Conservation (phyloP, 2,113 vertebrate genomes). For the Stegastes partitus region DNA sequence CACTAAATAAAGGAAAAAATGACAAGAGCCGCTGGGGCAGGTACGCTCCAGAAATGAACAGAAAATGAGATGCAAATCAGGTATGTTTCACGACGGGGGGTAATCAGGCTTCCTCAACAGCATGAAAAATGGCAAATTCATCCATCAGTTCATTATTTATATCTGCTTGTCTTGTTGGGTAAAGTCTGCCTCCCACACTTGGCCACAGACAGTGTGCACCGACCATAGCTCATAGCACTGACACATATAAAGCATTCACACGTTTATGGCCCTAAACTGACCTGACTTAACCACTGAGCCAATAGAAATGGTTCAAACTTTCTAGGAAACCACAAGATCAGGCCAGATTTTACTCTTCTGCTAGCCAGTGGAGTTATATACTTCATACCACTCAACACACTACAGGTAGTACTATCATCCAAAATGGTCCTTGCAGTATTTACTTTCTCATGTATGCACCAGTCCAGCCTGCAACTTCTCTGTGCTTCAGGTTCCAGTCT, state of each 20-base stretch:
- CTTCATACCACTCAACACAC: too few relatives aligned
- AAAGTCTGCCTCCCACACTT: not conserved
- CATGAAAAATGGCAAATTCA: not conserved
- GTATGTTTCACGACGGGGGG: not conserved
- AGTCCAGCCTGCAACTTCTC: too few relatives aligned
- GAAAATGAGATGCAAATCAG: not conserved
- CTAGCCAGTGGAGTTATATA: too few relatives aligned
- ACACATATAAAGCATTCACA: not conserved
- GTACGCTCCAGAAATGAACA: not conserved
- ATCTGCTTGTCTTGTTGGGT: not conserved
- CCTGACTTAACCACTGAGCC: not conserved
- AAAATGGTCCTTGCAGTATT: too few relatives aligned
- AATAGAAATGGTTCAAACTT: not conserved
- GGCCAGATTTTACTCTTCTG: not conserved
- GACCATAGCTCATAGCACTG: not conserved
- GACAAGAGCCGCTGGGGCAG: not conserved
- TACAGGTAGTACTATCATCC: too few relatives aligned
- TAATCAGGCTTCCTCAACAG: too few relatives aligned
- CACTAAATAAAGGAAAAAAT: constrained; percentile 13
- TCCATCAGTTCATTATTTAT: not conserved
- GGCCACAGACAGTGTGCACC: not conserved
- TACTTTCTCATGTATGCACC: too few relatives aligned
- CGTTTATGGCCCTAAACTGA: not conserved
- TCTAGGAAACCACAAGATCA: not conserved
- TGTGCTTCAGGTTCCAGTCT: too few relatives aligned